Evolutionary conservation across 2,888 invertebrate species (phyloP).

Genomic region (Antheraea assamensis): DNA sequence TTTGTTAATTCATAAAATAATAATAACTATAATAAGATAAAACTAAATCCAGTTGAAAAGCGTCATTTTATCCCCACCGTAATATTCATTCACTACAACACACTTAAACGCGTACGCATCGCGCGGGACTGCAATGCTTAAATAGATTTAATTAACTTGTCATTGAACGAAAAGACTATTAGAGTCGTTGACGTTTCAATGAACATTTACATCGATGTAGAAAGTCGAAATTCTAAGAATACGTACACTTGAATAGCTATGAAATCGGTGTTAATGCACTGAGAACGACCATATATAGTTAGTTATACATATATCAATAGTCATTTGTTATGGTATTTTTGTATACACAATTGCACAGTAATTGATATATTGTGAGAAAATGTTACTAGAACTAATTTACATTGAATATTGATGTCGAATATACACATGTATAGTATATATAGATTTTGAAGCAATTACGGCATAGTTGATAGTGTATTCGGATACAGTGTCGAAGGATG

Average conservation of each 20-base stretch:
- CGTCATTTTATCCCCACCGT: conserved; percentile 19
- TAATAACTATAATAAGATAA: not conserved
- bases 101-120: conserved; percentile 17
- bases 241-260: not conserved
- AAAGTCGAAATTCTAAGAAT: conserved; percentile 13
- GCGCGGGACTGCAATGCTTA: conserved; percentile 11
- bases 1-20: no score
- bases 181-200: conserved; percentile 16
- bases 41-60: not conserved
- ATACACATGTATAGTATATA: no score
- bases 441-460: no score
- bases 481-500: no score
- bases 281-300: not conserved
- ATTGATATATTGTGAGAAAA: conserved; percentile 6
- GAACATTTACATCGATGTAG: conserved; percentile 15
- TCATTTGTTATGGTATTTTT: conserved; percentile 2
- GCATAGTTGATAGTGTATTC: no score
- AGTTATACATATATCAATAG: not conserved
- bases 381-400: not conserved
- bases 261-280: conserved; percentile 15
- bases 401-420: not conserved
- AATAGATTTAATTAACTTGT: conserved; percentile 23
- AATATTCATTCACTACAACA: conserved; percentile 16
- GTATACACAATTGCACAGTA: not conserved
- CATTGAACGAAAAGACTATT: conserved; percentile 17